Conservation (phyloP, 2,113 vertebrate species). For the Cebidichthys violaceus region DNA sequence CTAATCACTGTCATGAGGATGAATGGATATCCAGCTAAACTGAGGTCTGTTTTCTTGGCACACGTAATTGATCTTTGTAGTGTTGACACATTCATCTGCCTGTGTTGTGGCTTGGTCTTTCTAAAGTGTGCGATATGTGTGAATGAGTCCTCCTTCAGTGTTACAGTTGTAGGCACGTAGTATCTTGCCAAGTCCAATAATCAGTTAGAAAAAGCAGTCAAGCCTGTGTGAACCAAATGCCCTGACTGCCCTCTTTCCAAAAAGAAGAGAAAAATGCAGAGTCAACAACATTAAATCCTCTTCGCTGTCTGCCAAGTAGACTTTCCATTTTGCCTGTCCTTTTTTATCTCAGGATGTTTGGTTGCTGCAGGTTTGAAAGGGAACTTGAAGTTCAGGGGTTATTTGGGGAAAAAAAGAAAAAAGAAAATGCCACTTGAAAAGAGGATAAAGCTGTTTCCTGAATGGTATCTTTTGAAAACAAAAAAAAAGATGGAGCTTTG, state of each 20-base stretch:
- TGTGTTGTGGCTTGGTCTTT: constrained; percentile 4
- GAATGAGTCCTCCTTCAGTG: not conserved
- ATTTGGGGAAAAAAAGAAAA: constrained; percentile 66
- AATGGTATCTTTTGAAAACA: not conserved
- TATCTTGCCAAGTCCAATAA: constrained; percentile 44
- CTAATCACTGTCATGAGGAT: not conserved
- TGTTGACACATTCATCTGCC: constrained; percentile 39
- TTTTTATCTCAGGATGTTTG: constrained; percentile 40
- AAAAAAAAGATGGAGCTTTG: not conserved
- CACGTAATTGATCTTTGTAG: constrained; percentile 8
- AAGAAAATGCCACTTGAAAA: constrained; percentile 59
- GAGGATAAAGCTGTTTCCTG: constrained; percentile 35
- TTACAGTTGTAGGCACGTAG: constrained; percentile 28
- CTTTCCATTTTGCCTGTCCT: constrained; percentile 25
- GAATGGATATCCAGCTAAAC: constrained; percentile 27
- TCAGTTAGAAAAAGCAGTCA: constrained; percentile 43
- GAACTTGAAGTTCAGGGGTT: constrained; percentile 56
- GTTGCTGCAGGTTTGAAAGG: constrained; percentile 52
- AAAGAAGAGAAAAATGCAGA: constrained; percentile 43
- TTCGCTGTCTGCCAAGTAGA: constrained; percentile 49
- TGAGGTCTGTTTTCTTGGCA: not conserved
- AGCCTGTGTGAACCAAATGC: constrained; percentile 45
- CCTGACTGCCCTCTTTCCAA: constrained; percentile 34
- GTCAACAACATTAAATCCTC: constrained; percentile 64
- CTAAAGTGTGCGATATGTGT: not conserved